These are phyloP conservation scores for Amitus sp. DNA, from an alignment of 2,888 invertebrate genomes.

Conservation along the genomic window DNA sequence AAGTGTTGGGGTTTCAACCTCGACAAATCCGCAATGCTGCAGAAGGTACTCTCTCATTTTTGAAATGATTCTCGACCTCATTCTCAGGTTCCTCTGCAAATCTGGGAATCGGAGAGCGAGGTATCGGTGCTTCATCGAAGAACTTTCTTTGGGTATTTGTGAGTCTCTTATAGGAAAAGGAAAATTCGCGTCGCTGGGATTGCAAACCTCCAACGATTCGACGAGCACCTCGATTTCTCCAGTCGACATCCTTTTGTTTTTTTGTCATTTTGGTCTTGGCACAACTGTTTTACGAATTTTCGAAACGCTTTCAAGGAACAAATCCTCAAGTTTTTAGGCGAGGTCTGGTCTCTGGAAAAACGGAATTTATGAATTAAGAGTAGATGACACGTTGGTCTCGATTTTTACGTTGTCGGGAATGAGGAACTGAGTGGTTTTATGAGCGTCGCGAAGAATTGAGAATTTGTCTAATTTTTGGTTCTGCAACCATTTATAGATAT, in stretches of 20 bases:
- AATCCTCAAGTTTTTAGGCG: slow-evolving; percentile 41
- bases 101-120: slow-evolving; percentile 81
- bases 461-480: slow-evolving; percentile 86
- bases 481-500: slow-evolving; percentile 92
- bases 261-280: slow-evolving; percentile 76
- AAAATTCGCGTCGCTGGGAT: slow-evolving; percentile 71
- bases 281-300: slow-evolving; percentile 76
- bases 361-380: slow-evolving; percentile 1
- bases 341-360: slow-evolving; percentile 52
- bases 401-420: slow-evolving; percentile 71
- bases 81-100: slow-evolving; percentile 86
- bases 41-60: slow-evolving; percentile 88
- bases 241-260: slow-evolving; percentile 75
- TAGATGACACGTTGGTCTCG: slow-evolving; percentile 6
- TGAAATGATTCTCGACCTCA: slow-evolving; percentile 83
- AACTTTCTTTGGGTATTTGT: slow-evolving; percentile 82
- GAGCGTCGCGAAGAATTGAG: slow-evolving; percentile 85
- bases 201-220: slow-evolving; percentile 76
- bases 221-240: slow-evolving; percentile 87
- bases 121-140: slow-evolving; percentile 73
- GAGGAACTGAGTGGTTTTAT: slow-evolving; percentile 86
- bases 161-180: slow-evolving; percentile 83
- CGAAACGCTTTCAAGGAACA: slow-evolving; percentile 72
- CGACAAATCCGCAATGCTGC: slow-evolving; percentile 84
- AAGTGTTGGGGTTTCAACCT: slow-evolving; percentile 97